These are phyloP conservation scores for Hemiscyllium ocellatum DNA, from an alignment of 2,113 vertebrate species.

Conservation along the genomic window DNA sequence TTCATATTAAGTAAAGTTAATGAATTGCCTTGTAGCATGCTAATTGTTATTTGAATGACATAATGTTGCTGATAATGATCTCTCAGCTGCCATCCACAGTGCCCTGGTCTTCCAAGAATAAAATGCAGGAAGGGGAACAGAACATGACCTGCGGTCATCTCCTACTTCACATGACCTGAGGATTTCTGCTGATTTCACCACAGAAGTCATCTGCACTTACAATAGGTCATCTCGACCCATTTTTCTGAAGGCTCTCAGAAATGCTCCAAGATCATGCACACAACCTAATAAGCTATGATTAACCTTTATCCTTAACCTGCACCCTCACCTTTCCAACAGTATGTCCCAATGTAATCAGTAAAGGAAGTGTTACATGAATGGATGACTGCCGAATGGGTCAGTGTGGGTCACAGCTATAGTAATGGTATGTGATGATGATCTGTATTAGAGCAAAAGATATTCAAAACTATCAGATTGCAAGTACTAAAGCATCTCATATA, in stretches of 20 bases:
- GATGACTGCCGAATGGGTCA: neutral
- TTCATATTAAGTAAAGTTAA: neutral
- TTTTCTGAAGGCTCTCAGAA: neutral
- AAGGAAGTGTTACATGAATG: neutral
- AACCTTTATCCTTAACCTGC: neutral
- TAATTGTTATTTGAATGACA: no score
- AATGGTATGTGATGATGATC: neutral
- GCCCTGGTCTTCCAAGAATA: neutral
- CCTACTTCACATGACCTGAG: neutral
- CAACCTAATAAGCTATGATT: neutral
- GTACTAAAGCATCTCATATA: neutral
- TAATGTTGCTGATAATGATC: no score
- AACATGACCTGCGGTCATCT: neutral
- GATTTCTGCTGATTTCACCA: neutral
- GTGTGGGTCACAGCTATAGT: neutral
- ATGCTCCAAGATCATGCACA: neutral
- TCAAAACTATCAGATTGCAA: neutral
- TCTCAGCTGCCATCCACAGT: no score
- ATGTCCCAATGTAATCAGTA: neutral
- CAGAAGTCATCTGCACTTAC: neutral
- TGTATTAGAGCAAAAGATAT: neutral
- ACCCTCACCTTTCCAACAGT: neutral
- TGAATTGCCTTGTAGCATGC: neutral
- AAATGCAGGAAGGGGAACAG: neutral
- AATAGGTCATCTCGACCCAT: neutral